These are phyloP conservation scores for Epinotia nisella DNA, from an alignment of 2,888 invertebrate species.

Conservation along the genomic window DNA sequence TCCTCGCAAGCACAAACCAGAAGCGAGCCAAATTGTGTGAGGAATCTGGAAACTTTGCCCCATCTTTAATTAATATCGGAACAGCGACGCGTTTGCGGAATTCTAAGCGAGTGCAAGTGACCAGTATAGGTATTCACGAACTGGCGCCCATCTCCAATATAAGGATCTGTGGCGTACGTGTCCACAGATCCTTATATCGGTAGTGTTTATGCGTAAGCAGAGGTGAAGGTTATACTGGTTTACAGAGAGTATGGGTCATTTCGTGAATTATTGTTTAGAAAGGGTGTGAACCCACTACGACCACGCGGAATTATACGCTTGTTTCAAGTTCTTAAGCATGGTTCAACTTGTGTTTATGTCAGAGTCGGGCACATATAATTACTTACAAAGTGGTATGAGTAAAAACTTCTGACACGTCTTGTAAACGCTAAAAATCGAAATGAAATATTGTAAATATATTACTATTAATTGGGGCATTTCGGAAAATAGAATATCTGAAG, in stretches of 20 bases:
- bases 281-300: slow-evolving; percentile 10
- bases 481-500: too few relatives aligned
- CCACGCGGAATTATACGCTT: not conserved
- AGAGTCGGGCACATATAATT: too few relatives aligned
- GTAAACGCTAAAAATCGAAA: too few relatives aligned
- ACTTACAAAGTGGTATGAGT: too few relatives aligned
- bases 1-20: slow-evolving; percentile 63
- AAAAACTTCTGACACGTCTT: too few relatives aligned
- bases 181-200: not conserved
- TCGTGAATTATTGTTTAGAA: not conserved
- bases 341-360: not conserved
- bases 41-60: slow-evolving; percentile 71
- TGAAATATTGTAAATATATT: too few relatives aligned
- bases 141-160: not conserved
- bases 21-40: slow-evolving; percentile 63
- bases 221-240: not conserved
- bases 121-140: slow-evolving; percentile 43
- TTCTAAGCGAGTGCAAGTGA: slow-evolving; percentile 59
- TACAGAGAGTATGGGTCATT: not conserved
- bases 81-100: slow-evolving; percentile 59
- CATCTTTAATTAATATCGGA: slow-evolving; percentile 73
- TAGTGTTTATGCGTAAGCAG: too few relatives aligned
- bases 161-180: too few relatives aligned
- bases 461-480: too few relatives aligned
- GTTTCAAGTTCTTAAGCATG: not conserved